These are phyloP conservation scores for Syrphus vitripennis DNA, from an alignment of 2,888 invertebrate species.

Conservation along the genomic window DNA sequence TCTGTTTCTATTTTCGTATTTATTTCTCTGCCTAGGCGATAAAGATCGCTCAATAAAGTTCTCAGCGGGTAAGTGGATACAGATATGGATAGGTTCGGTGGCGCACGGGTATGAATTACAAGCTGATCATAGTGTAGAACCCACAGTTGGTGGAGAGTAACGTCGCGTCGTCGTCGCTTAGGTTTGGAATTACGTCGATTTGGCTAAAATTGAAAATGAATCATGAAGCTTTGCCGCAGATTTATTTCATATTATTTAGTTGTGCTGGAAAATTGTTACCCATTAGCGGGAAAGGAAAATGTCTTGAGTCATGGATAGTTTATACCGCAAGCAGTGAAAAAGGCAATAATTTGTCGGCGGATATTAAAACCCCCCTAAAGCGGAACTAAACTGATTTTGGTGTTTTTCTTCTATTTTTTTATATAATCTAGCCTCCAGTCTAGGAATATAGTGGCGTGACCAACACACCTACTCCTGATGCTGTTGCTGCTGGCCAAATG, in stretches of 20 bases:
- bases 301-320: conserved; percentile 52
- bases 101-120: conserved; percentile 16
- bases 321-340: conserved; percentile 19
- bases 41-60: conserved; percentile 65
- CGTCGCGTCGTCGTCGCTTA: neutral
- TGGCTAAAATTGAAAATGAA: conserved; percentile 30
- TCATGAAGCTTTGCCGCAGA: conserved; percentile 28
- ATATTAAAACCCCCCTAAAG: conserved; percentile 22
- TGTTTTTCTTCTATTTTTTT: neutral
- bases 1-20: conserved; percentile 61
- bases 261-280: conserved; percentile 37
- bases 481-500: conserved; percentile 41
- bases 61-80: conserved; percentile 65
- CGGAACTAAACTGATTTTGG: conserved; percentile 44
- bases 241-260: conserved; percentile 38
- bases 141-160: conserved; percentile 34
- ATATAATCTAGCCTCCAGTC: neutral
- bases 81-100: neutral
- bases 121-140: neutral
- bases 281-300: conserved; percentile 47
- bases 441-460: conserved; percentile 38
- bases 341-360: conserved; percentile 38
- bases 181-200: no score
- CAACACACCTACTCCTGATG: conserved; percentile 47
- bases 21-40: conserved; percentile 53